These are phyloP conservation scores for Clavelina lepadiformis DNA, from an alignment of 23 tunicate species.

Conservation along the genomic window DNA sequence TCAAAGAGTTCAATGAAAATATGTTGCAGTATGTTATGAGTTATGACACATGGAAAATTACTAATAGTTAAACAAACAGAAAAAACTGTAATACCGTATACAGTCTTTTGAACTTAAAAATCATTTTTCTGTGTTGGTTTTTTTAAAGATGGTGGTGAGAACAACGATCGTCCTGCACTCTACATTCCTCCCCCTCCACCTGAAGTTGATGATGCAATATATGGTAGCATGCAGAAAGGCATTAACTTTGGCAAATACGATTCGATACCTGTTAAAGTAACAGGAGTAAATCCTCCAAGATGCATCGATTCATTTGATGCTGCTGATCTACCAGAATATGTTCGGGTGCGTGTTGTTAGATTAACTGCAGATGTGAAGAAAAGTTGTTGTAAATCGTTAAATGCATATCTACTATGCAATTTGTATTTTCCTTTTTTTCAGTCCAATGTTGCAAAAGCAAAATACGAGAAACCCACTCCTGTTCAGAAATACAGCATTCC, in stretches of 20 bases:
- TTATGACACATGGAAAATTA: too few relatives aligned
- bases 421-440: constrained; percentile 3
- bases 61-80: too few relatives aligned
- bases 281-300: constrained; percentile 82
- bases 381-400: too few relatives aligned
- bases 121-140: too few relatives aligned
- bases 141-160: too few relatives aligned
- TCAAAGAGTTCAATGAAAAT: too few relatives aligned
- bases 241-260: constrained; percentile 92
- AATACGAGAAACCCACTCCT: constrained; percentile 81
- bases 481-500: constrained; percentile 92
- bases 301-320: constrained; percentile 53
- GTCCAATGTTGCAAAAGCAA: constrained; percentile 45
- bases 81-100: too few relatives aligned
- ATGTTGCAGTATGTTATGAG: too few relatives aligned
- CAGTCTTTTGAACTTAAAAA: too few relatives aligned
- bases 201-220: constrained; percentile 80
- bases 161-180: constrained; percentile 36
- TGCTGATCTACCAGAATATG: constrained; percentile 65
- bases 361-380: too few relatives aligned
- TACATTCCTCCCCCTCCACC: constrained; percentile 93
- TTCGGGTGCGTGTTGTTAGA: constrained; percentile 34
- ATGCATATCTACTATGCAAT: too few relatives aligned
- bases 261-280: constrained; percentile 80
- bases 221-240: constrained; percentile 55